A percentile compares a stretch with the other conserved stretches of the same genome.
phyloP scores from a whole-genome alignment of 2,113 vertebrate genomes.

The Oreotrochilus melanogaster region DNA sequence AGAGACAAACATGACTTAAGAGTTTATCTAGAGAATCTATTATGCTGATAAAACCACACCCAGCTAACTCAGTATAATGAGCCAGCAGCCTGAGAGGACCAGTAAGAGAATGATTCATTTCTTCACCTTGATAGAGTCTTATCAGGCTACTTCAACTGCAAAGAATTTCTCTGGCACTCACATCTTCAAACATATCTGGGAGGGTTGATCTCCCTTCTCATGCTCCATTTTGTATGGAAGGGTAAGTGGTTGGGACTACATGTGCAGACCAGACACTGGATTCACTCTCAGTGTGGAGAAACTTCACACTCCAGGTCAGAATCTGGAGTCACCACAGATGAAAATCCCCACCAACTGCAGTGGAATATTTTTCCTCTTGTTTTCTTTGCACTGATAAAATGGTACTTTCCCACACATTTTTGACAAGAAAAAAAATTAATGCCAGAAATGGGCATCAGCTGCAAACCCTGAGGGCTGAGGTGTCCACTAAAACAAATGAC shows the following conservation, averaged over 20 bases:
- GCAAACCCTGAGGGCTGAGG: not conserved
- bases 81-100: not conserved
- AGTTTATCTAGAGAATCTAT: not conserved
- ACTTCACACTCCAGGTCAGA: not conserved
- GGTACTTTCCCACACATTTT: not conserved
- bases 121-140: not conserved
- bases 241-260: not conserved
- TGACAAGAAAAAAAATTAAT: not conserved
- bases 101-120: accelerated
- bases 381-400: not conserved
- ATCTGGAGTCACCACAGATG: not conserved
- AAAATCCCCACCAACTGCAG: not conserved
- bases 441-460: not conserved
- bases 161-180: not conserved
- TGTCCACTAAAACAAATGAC: not conserved
- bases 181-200: not conserved
- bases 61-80: not conserved
- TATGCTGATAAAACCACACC: not conserved
- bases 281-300: not conserved
- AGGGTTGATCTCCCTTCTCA: not conserved
- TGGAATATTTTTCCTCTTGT: not conserved
- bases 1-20: not conserved
- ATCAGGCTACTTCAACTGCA: not conserved
- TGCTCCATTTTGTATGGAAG: accelerated
- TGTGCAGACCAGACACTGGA: accelerated